Base-by-base conservation (phyloP, 37 sponge, comb jelly and placozoan species). In the Dysidea cf. avara region DNA sequence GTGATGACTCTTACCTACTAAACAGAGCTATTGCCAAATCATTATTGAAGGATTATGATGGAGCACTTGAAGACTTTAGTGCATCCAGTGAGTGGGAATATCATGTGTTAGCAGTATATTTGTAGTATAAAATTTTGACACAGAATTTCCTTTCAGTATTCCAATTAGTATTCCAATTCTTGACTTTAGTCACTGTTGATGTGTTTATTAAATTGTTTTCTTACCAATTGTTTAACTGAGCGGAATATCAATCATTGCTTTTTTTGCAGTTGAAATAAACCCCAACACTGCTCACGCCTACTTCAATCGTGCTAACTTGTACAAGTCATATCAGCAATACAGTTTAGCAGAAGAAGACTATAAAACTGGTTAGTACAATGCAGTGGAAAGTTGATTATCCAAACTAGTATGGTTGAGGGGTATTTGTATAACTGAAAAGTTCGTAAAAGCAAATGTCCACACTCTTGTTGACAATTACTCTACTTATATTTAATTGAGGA, bases 251-350 rank as follows among this genome's bases (percentile, higher is more conserved):
- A n/a, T n/a, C n/a, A n/a, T n/a, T n/a, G n/a, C n/a, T n/a, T n/a
- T 51, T 39, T 12, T 48, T 55, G 25, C 73, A 77, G 85, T 81
- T n/a, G 40, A 33, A 28, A 37, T 82, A 17, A 91, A 90, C 74
- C 92, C 90, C 9, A 80, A 63, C 47, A 65, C 80, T 0, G 92
- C 93, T 30, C 96, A 91, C 62, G 75, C 84, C 49, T 85, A 82
- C 79, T 92, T 84, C 83, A 96, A 96, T 68, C 56, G 96, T 79
- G 96, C 74, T 50, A 91, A 96, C 78, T 51, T 96, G 20, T 50
- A 80, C 61, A 58, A 66, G 16, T 58, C 77, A 17, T 25, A 78
- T 26, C 90, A 84, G 28, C 43, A 66, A 6, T 77, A 53, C 33
- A 58, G 56, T 3, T 7, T 61, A 17, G 96, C 96, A 6, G 86